Evolutionary conservation across 2,797 vertebrate species (phyloP), one percentile per base, ranked within the genome.

Genomic region (Thamnophis elegans): DNA sequence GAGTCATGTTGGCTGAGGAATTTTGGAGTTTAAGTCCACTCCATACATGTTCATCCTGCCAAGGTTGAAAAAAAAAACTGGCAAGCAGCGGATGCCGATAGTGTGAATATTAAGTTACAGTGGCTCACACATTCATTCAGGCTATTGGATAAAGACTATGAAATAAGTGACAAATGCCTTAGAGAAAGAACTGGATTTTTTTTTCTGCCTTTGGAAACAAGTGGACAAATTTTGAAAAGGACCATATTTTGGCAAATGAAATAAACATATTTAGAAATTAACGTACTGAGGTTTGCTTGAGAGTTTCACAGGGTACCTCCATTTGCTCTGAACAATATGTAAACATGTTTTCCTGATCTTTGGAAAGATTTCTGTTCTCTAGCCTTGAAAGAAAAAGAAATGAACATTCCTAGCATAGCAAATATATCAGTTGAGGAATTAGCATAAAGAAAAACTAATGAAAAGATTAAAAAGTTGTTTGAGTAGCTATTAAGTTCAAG

Each of bases 261-360:
- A 88, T 55, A 93, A 88, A 92, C 25, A 87, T 1, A 92, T 53
- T 87, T 25, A 47, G 42, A 56, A 87, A 89, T 87, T 73, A 91
- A 53, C 11, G 55, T 1, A 93, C 93, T 26, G 88, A 47, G 86
- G 32, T 87, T 1, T 0, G 0, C 55, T 90, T 16, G 32, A 89
- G 13, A 91, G 56, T 82, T 87, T 87, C 55, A 55, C 60, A 36
- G 65, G 14, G 26, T 89, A 32, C 5, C 47, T 2, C 7, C 0
- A 18, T 60, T 86, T 20, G 0, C 0, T 59, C 82, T 91, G 0
- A 90, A 55, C 54, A 87, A 87, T 53, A 8, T 85, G 32, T 85
- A 5, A 12, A 56, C 85, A 92, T 42, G 0, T 42, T 91, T n/a
- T 58, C 0, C 68, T 28, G n/a, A 7, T 89, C 32, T 3, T 88